Percentiles rank a stretch among this genome's conserved stretches.
phyloP scores from a whole-genome alignment of 2,888 invertebrate species.

The Zonitis immaculata region DNA sequence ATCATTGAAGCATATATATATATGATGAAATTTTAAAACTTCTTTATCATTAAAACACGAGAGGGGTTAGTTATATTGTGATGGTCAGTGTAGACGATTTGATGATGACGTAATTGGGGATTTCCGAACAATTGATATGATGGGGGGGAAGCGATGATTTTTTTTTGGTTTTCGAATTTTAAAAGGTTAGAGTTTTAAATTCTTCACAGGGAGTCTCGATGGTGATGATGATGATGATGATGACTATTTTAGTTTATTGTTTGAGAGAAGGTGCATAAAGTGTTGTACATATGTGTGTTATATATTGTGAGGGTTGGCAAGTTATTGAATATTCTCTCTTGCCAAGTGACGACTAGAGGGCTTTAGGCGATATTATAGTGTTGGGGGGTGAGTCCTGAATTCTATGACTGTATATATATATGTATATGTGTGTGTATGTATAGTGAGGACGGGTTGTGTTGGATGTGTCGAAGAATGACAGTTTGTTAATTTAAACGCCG shows the following conservation, averaged over 20 bases:
- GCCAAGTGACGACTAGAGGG: constrained; percentile 6
- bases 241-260: background rate
- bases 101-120: constrained; percentile 6
- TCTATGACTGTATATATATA: no score
- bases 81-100: background rate
- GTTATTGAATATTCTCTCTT: constrained; percentile 11
- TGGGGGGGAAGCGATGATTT: background rate
- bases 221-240: no score
- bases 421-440: no score
- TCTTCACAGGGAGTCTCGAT: constrained; percentile 1
- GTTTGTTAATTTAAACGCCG: constrained; percentile 30
- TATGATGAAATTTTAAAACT: constrained; percentile 35
- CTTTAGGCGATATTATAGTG: background rate
- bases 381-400: constrained; percentile 13
- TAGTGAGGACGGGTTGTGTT: constrained; percentile 27
- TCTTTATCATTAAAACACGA: constrained; percentile 28
- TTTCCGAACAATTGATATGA: background rate
- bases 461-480: constrained; percentile 34
- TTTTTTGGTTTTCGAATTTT: background rate
- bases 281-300: no score
- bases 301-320: background rate
- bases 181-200: background rate
- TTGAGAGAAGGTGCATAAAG: background rate
- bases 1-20: constrained; percentile 33
- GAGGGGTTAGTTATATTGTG: background rate